Evolutionary conservation across 1,140 invertebrate genomes (phyloP), one percentile per base, ranked within the genome.

Genomic region (Cydia amplana): DNA sequence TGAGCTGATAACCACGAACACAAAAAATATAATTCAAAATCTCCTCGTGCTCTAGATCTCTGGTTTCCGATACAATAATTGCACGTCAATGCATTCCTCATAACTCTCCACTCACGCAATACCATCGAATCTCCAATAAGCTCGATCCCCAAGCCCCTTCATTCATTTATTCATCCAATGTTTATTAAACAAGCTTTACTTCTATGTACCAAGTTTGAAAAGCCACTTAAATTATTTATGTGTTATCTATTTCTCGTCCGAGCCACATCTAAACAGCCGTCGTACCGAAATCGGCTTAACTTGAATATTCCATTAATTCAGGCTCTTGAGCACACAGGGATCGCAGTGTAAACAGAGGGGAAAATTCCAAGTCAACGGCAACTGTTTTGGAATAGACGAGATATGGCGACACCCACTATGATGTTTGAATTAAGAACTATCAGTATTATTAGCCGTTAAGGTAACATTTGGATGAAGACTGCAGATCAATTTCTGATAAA

Each of bases 221-320:
- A 65, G 75, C 78, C 75, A 67, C 75, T 65, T 74, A 76, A 79
- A 82, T 76, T 77, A 79, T 82, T 81, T 78, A 75, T 75, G 77
- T 79, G 78, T 75, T 82, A 80, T 64, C 36, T 70, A 70, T 70
- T 70, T 40, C 60, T 74, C 55, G 36, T 65, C 36, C 25, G 63
- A 74, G 55, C 74, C 74, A 65, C 74, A 20, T 74, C 75, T 75
- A 76, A 74, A 79, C 77, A 70, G 76, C 76, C 74, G 70, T 40
- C 36, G 67, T 73, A 74, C 65, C 75, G 74, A 76, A 84, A 85
- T 84, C 83, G 77, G 82, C 79, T 88, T 84, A 82, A 85, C 82
- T 83, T 74, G 80, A 87, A 85, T 84, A 84, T 85, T 87, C 82
- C 85, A 88, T 87, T 87, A 87, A 88, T 88, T 85, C 83, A 79